Evolutionary conservation across 1,140 invertebrate species (phyloP).

Genomic region (Ylistrum balloti): DNA sequence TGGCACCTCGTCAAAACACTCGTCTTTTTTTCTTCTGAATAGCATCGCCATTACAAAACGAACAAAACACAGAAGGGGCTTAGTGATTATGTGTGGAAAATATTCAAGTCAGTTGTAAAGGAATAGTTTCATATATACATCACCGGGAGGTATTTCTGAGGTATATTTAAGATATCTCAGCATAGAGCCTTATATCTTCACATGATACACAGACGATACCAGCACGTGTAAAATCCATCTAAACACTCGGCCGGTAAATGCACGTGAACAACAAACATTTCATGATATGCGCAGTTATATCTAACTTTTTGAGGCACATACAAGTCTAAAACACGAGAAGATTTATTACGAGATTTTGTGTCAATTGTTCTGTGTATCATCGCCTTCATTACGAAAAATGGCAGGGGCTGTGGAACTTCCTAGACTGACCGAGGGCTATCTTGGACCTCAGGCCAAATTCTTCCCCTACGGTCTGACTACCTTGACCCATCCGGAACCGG

Average conservation of each 20-base stretch:
- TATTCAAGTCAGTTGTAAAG: neutral
- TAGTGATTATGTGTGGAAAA: slow-evolving; percentile 29
- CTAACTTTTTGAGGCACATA: neutral
- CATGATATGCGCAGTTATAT: neutral
- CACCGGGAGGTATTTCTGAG: neutral
- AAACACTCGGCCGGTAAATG: neutral
- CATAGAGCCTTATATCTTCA: neutral
- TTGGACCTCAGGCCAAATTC: slow-evolving; percentile 80
- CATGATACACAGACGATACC: neutral
- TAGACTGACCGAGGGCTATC: slow-evolving; percentile 78
- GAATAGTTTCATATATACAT: neutral
- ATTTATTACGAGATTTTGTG: neutral
- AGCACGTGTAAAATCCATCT: slow-evolving; percentile 16
- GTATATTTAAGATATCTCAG: neutral
- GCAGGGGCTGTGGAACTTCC: slow-evolving; percentile 71
- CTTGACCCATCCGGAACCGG: slow-evolving; percentile 75
- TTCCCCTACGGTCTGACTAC: slow-evolving; percentile 73
- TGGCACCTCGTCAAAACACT: slow-evolving; percentile 14
- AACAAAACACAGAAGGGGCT: neutral
- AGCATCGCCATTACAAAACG: slow-evolving; percentile 30
- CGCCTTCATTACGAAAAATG: neutral
- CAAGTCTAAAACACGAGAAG: neutral
- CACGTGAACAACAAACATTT: neutral
- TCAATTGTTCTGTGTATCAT: neutral
- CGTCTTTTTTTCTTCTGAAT: slow-evolving; percentile 33